Base-by-base conservation (phyloP, 2,113 vertebrate species). In the Sclerurus mexicanus region DNA sequence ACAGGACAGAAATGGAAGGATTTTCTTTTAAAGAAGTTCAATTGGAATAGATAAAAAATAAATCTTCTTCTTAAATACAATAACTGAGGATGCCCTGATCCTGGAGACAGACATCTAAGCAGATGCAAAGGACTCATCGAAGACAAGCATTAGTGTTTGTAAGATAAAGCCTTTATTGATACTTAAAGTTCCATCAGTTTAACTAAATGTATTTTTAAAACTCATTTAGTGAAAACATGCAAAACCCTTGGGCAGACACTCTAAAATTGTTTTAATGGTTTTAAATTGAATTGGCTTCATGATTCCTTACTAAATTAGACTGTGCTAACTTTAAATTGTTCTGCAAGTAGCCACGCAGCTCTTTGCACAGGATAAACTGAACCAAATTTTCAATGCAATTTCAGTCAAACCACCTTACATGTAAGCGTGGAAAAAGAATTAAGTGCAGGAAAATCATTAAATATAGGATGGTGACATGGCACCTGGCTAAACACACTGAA, bases 181-280 rank as follows among this genome's bases (percentile, higher is more conserved):
- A 95, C 91, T 96, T 97, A 96, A 94, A 95, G 95, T 96, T 96
- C 93, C 96, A 97, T 95, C 96, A 95, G 94, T 95, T 97, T 96
- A 97, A 96, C 91, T 95, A 95, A 95, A 96, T 95, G 96, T 95
- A 95, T 95, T 97, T 97, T 97, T 97, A 97, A 96, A 97, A 96
- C 94, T 96, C 95, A 75, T 95, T 96, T 96, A 95, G 93, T 85
- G 95, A 97, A 95, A 97, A 95, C 93, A 97, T 95, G 95, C 94
- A 95, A 96, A 97, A 97, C 94, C 96, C 95, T 96, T 95, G 96
- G 94, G 95, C 95, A 97, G 96, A 94, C 94, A 95, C 91, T 92
- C 93, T 95, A 91, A 95, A 95, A 95, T 95, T 95, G 89, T 97
- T 96, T 95, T 97, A 97, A 97, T 97, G 95, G 94, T 87, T 97